phyloP scores from a whole-genome alignment of 2,888 invertebrate genomes.

The Phorcus lineatus region DNA sequence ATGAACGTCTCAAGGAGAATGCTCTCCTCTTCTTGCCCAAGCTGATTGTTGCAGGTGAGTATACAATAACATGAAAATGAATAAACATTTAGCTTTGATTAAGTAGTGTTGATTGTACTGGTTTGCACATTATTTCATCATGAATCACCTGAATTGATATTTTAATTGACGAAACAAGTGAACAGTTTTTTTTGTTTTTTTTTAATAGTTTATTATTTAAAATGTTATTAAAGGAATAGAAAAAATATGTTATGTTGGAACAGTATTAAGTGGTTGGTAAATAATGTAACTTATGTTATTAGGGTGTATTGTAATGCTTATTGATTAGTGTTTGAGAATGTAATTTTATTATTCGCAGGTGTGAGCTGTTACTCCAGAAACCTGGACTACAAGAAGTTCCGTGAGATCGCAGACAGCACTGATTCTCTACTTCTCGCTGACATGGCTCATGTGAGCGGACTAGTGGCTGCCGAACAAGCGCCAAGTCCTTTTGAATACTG shows the following conservation, averaged over 20 bases:
- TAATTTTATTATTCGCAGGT: slow-evolving; percentile 82
- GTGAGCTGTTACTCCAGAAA: slow-evolving; percentile 94
- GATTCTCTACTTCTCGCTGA: slow-evolving; percentile 93
- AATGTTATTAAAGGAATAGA: no score
- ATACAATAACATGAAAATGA: not conserved
- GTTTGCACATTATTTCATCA: not conserved
- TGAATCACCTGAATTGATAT: not conserved
- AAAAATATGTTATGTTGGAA: no score
- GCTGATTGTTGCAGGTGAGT: slow-evolving; percentile 89
- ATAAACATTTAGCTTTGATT: no score
- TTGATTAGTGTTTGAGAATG: no score
- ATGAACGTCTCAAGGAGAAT: slow-evolving; percentile 88
- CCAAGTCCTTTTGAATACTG: slow-evolving; percentile 93
- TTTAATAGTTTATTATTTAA: no score
- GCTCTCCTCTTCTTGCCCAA: slow-evolving; percentile 93
- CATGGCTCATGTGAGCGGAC: slow-evolving; percentile 96
- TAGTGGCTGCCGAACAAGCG: slow-evolving; percentile 91
- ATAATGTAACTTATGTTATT: no score
- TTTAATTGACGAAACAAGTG: not conserved
- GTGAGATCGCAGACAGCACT: slow-evolving; percentile 83
- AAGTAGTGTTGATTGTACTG: no score
- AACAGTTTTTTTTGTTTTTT: no score
- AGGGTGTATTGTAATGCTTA: no score
- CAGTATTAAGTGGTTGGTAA: no score
- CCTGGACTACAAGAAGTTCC: slow-evolving; percentile 92